Conservation (phyloP, 2,797 vertebrate species). For the Myotis myotis region DNA sequence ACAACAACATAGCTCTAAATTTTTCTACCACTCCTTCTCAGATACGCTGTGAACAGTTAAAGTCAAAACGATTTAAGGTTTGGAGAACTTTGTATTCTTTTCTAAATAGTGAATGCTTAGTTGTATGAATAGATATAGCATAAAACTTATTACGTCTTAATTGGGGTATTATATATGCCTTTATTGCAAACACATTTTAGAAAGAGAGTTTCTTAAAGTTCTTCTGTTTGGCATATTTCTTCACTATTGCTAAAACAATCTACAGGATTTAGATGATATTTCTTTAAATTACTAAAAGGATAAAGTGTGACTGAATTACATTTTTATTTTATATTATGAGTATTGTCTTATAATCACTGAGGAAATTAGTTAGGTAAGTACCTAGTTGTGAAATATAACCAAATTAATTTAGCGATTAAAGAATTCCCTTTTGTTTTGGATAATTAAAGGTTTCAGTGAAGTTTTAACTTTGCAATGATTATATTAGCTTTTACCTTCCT, state of each 20-base stretch:
- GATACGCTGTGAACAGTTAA: not conserved
- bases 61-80: not conserved
- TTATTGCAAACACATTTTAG: not conserved
- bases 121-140: not conserved
- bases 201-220: not conserved
- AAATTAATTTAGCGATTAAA: conserved; percentile 54
- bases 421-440: conserved; percentile 41
- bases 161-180: not conserved
- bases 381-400: not conserved
- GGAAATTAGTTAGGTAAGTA: conserved; percentile 37
- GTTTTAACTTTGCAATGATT: conserved; percentile 8
- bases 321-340: not conserved
- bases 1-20: not conserved
- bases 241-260: not conserved
- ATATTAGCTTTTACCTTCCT: not conserved
- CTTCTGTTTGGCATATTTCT: not conserved
- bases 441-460: conserved; percentile 42
- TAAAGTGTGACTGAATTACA: not conserved
- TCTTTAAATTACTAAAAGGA: not conserved
- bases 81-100: not conserved
- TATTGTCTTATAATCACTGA: conserved; percentile 39
- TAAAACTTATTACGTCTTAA: not conserved
- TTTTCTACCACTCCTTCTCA: not conserved
- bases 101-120: not conserved
- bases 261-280: not conserved